These are phyloP conservation scores for Buteo buteo DNA, from an alignment of 2,113 vertebrate species.

Conservation along the genomic window DNA sequence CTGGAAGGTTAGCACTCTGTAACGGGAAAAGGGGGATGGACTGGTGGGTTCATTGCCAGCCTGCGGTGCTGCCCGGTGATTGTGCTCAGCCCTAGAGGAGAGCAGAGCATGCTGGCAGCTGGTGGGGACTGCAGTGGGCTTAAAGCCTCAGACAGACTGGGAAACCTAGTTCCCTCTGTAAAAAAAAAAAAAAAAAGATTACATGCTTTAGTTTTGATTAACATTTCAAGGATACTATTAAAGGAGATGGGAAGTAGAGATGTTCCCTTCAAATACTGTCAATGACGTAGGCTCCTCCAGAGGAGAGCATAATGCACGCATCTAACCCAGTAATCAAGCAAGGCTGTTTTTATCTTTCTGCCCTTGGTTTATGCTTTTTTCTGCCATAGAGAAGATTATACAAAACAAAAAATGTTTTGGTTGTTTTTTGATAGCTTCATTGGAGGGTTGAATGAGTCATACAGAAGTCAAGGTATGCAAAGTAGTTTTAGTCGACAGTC, in stretches of 20 bases:
- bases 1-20: neutral
- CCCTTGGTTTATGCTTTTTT: neutral
- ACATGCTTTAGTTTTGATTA: neutral
- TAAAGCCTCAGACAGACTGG: neutral
- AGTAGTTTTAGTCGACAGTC: neutral
- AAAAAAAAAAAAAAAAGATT: neutral
- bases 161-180: neutral
- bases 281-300: neutral
- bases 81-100: neutral
- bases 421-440: neutral
- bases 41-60: neutral
- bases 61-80: neutral
- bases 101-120: neutral
- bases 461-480: neutral
- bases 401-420: neutral
- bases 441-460: neutral
- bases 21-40: neutral
- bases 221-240: neutral
- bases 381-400: neutral
- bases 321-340: neutral
- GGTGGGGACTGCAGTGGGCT: neutral
- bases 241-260: neutral
- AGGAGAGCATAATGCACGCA: neutral
- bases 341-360: neutral
- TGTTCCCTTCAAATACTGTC: neutral